Base-by-base conservation (phyloP, 2,113 vertebrate species). In the Baryphthengus martii region DNA sequence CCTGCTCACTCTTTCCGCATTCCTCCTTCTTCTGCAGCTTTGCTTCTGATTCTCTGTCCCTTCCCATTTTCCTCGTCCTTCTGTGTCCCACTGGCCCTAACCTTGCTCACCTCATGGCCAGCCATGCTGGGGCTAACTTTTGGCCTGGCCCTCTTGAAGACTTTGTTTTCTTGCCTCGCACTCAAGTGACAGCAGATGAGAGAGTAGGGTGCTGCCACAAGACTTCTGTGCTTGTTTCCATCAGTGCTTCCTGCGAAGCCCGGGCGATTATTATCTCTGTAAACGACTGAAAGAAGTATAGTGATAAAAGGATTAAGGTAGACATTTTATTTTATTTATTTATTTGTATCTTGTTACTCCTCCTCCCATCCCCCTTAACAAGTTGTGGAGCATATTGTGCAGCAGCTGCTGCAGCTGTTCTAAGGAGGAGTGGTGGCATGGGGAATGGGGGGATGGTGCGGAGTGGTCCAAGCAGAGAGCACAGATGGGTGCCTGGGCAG, bases 271-370 rank as follows among this genome's bases (percentile, higher is more conserved):
- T 86, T 91, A 96, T 97, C 93, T 93, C 93, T 62, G 65, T 82
- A 95, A 96, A 95, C 9, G 68, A 83, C 92, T 96, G 94, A 79
- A 96, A 94, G 90, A 95, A 94, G 83, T 86, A 29, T 24, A 91
- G 85, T 35, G 95, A 96, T 97, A 96, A 97, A 96, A 96, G 95
- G 93, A 96, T 96, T 97, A 96, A 95, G 78, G 53, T 42, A 92
- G 68, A 91, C 7, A 14, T 49, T 23, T 49, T 93, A 40, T 85
- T 95, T 95, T 87, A 76, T 63, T 92, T 94, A 91, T 95, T 95
- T 95, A 86, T 95, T 96, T 95, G 44, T 96, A 53, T 96, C 78
- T 85, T 55, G 28, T 53, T 5, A 9, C 52, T 95, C 45, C 62
- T 95, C 49, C 45, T 86, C 29, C 74, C 78, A 56, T 68, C 82